Base-by-base conservation (phyloP, 2,113 vertebrate species). In the Cyprinus carpio region DNA sequence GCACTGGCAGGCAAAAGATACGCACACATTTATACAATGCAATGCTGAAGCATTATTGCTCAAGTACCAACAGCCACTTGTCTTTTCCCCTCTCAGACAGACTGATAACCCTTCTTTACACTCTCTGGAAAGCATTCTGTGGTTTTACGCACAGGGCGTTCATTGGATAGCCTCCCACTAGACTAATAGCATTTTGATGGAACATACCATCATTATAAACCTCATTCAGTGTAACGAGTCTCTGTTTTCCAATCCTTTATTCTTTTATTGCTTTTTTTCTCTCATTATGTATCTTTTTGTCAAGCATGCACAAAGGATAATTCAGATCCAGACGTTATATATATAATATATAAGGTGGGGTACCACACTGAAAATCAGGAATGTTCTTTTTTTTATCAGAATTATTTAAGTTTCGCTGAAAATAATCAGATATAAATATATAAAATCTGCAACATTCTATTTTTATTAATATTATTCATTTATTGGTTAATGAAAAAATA, bases 51-150 rank as follows among this genome's bases (percentile, higher is more conserved):
- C 87, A 85, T 90, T 90, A 87, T 87, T 89, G 65, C 54, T 87
- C 60, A 89, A 91, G 88, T 89, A 86, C 85, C 88, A 85, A 75
- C 81, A 89, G 87, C 85, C 85, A 81, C 56, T 69, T 58, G 81
- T 86, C 81, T 75, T 56, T 82, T 81, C 74, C 84, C 43, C 85
- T 84, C 87, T 89, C 84, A 83, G 87, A 86, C 89, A 86, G 84
- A 87, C 84, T 87, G 88, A 90, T 88, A 91, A 90, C 85, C 82
- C 86, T 75, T 87, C 84, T 86, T 88, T 89, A 87, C 82, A 84
- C 72, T 60, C 83, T 86, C 84, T 84, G 80, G 82, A 85, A 88
- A 82, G 81, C 84, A 82, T 82, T 87, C 78, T 76, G 67, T 49
- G 67, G 72, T 54, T 87, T 80, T 85, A 86, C 87, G 86, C 87